Evolutionary conservation across 64 coral and sea anemone genomes (phyloP).

Genomic region (Stylophora pistillata): DNA sequence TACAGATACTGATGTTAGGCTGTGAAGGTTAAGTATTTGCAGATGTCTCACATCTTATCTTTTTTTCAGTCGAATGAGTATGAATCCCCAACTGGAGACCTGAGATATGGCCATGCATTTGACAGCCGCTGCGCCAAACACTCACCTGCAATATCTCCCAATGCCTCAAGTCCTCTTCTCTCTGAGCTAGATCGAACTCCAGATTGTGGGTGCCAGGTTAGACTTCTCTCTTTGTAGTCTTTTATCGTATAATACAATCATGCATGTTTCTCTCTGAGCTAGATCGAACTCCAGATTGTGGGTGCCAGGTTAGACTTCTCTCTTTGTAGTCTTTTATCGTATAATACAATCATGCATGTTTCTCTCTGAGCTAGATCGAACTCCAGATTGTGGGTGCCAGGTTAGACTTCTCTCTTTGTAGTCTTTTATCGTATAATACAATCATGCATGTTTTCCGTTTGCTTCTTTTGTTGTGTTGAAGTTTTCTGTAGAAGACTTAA

Average conservation of each 20-base stretch:
- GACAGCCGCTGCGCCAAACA: constrained; percentile 91
- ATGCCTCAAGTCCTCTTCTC: constrained; percentile 86
- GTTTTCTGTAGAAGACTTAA: too few species aligned
- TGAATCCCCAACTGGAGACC: constrained; percentile 70
- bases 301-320: constrained; percentile 70
- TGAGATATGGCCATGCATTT: constrained; percentile 99
- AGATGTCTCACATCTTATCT: not conserved
- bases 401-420: not conserved
- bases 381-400: constrained; percentile 82
- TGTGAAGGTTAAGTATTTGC: not conserved
- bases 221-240: too few species aligned
- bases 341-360: not conserved
- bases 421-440: too few species aligned
- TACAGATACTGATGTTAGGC: not conserved
- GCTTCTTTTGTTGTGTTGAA: too few species aligned
- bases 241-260: too few species aligned
- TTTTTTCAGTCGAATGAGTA: constrained; percentile 74
- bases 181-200: constrained; percentile 77
- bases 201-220: constrained; percentile 84
- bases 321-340: too few species aligned
- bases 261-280: constrained; percentile 83
- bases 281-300: constrained; percentile 66
- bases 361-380: constrained; percentile 75
- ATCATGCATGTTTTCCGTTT: not conserved
- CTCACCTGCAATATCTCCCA: constrained; percentile 67